Evolutionary conservation across 2,113 vertebrate species (phyloP), one percentile per base, ranked within the genome.

Genomic region (Tetrax tetrax): DNA sequence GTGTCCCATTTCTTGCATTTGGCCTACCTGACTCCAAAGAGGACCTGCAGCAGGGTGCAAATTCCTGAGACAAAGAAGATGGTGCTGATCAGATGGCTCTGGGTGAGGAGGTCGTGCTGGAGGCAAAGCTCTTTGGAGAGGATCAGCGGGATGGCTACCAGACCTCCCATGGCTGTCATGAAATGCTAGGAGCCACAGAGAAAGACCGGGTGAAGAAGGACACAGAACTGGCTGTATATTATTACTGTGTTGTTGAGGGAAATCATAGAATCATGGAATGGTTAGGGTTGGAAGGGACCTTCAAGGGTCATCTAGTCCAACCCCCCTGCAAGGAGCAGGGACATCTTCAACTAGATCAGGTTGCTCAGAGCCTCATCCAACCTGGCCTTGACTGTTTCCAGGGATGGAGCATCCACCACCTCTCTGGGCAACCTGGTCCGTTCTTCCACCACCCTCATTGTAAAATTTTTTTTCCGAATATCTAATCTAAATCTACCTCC

Each of bases 21-120:
- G 70, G 53, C 98, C 91, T 98, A 99, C 99, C 99, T 99, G 94
- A 99, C 97, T 47, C 99, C 99, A n/a, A 99, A 98, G 77, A 98
- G 90, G 83, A 99, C 99, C 96, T 99, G 99, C 93, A 99, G 95
- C 72, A 99, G 97, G 20, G 99, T 99, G 96, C 99, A 99, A 64
- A 99, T 94, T 27, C 99, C 99, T 2, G 99, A 99, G 91, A 99
- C 98, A 24, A 99, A 99, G 98, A 99, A 99, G 69, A 99, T 99
- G 94, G 99, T 99, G 97, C 99, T 99, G 98, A 99, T 99, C 90
- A 99, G 98, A 94, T 99, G 98, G 97, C 99, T 99, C 93, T 99
- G 99, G 14, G 99, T 99, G 94, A 99, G 97, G 18, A 98, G 96
- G n/a, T 99, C 99, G 0, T 99, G 98, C 87, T 99, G 98, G 86